phyloP scores from a whole-genome alignment of 37 sponge, comb jelly and placozoan genomes.

The Crambe crambe region DNA sequence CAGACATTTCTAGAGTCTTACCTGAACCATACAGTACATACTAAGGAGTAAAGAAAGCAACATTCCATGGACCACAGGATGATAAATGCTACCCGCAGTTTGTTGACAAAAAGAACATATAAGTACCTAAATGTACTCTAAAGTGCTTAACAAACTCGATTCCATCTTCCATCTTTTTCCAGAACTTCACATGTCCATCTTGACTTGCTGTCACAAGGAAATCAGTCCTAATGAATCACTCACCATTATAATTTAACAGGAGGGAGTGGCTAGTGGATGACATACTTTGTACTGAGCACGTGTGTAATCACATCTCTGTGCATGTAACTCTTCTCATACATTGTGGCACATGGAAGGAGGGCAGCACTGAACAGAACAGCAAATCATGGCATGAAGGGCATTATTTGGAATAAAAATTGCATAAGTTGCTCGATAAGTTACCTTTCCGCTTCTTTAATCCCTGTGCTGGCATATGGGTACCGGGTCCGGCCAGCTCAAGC shows the following conservation, averaged over 20 bases:
- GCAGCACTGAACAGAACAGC: too few species aligned
- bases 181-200: slow-evolving; percentile 99
- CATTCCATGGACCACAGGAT: too few species aligned
- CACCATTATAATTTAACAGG: background rate
- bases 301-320: slow-evolving; percentile 89
- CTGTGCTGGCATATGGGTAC: slow-evolving; percentile 48
- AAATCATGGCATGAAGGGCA: too few species aligned
- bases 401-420: background rate
- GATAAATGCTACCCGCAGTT: too few species aligned
- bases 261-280: background rate
- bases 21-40: too few species aligned
- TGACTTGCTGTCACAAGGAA: slow-evolving; percentile 89
- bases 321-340: slow-evolving; percentile 93
- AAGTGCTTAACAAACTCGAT: slow-evolving; percentile 99
- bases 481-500: slow-evolving; percentile 34
- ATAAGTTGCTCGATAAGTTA: too few species aligned
- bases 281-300: slow-evolving; percentile 73
- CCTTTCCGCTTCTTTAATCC: slow-evolving; percentile 42
- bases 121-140: slow-evolving; percentile 84
- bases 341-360: slow-evolving; percentile 87
- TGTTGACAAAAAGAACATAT: too few species aligned
- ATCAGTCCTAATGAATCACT: slow-evolving; percentile 56
- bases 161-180: slow-evolving; percentile 91
- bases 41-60: too few species aligned
- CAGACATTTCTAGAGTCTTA: slow-evolving; percentile 72